Percentiles rank a stretch among this genome's conserved stretches.
Conservation (phyloP, 2,888 invertebrate genomes). For the Tachina grossa region DNA sequence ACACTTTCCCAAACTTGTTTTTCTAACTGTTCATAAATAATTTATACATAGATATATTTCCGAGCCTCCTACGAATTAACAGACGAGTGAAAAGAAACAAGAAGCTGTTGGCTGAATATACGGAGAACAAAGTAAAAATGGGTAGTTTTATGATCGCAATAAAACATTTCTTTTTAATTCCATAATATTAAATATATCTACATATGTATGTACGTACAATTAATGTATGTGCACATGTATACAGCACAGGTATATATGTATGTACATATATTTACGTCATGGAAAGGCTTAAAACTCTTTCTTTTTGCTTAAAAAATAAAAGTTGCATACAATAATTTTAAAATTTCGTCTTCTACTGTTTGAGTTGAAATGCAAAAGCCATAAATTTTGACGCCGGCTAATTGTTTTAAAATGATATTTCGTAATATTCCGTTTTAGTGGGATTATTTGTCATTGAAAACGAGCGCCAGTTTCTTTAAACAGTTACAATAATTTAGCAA, state of each 20-base stretch:
- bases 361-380: constrained; percentile 46
- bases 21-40: neutral
- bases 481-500: neutral
- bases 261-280: neutral
- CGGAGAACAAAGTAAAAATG: neutral
- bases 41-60: constrained; percentile 49
- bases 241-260: too few relatives aligned
- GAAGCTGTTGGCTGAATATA: neutral
- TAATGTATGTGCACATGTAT: too few relatives aligned
- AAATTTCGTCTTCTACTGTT: neutral
- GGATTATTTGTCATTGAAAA: constrained; percentile 5
- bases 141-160: neutral
- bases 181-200: too few relatives aligned
- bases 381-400: constrained; percentile 48
- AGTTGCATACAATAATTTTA: neutral
- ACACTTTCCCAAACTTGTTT: constrained; percentile 45
- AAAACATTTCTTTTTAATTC: neutral
- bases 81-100: neutral
- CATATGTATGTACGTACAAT: too few relatives aligned
- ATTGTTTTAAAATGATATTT: constrained; percentile 48
- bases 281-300: neutral
- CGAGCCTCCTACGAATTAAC: neutral
- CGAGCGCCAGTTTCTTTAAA: neutral
- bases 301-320: neutral
- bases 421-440: constrained; percentile 15